Base-by-base conservation (phyloP, 2,888 invertebrate genomes). In the Anthophora plumipes region DNA sequence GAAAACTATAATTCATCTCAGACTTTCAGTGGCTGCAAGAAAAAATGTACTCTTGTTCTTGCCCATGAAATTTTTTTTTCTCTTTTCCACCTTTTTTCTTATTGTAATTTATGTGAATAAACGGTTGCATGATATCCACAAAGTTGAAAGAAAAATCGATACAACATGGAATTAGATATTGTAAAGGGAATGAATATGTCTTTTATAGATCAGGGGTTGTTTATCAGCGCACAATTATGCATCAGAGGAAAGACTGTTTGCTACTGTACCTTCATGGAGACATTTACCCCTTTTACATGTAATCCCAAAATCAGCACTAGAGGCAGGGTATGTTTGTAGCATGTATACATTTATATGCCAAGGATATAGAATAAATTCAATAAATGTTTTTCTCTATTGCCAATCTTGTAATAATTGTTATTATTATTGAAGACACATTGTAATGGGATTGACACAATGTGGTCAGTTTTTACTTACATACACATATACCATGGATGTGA, bases 391-490 rank as follows among this genome's bases (percentile, higher is more conserved):
- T 14, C 1, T 43, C 1, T 22, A 54, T 22, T 57, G 12, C n/a
- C 6, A 14, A 50, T 20, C 11, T 31, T 43, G 0, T 54, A 22
- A 68, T 54, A 43, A 20, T 76, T 50, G 63, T 55, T 25, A 41
- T 78, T 60, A 50, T 74, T 77, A 74, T 88, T 94, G 25, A 88
- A 98, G 98, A 85, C 98, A 98, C 93, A 96, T 98, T 84, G 97
- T 98, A 92, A 97, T 99, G 96, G 99, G 99, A 9, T 96, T 98
- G 91, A 98, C 98, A n/a, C 96, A 97, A 89, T 98, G 98, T 93
- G 98, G 98, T 17, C 97, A 98, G 94, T 98, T 97, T 94, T 95
- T 99, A 84, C 94, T 99, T 87, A 98, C 98, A 83, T 98, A 98
- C 93, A 98, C 97, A 6, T 90, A 86, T 60, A 91, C 87, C 17